phyloP scores from a whole-genome alignment of 1,140 invertebrate genomes.

The Eupeodes corollae region DNA sequence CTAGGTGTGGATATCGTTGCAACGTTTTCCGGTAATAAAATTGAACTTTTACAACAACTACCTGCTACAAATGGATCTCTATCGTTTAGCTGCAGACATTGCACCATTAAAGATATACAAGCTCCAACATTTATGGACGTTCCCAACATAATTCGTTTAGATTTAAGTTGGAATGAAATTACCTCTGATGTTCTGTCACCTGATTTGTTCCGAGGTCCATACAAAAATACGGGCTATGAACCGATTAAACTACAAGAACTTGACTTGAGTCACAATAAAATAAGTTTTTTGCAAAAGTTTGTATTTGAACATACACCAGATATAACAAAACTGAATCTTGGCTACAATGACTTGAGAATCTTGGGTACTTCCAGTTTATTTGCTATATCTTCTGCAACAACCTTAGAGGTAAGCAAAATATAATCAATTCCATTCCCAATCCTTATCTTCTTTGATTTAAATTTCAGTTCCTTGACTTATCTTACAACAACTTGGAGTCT shows the following conservation, averaged over 20 bases:
- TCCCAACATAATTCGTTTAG: slow-evolving; percentile 50
- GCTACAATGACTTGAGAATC: slow-evolving; percentile 53
- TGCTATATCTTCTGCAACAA: slow-evolving; percentile 45
- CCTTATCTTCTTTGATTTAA: not conserved
- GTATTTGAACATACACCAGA: slow-evolving; percentile 59
- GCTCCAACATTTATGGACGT: slow-evolving; percentile 51
- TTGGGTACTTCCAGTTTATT: slow-evolving; percentile 48
- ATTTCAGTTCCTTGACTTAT: slow-evolving; percentile 44
- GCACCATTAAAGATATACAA: slow-evolving; percentile 46
- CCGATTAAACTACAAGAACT: slow-evolving; percentile 51
- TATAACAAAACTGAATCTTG: slow-evolving; percentile 51
- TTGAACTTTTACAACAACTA: slow-evolving; percentile 33
- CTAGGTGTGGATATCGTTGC: slow-evolving; percentile 27
- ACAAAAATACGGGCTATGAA: slow-evolving; percentile 45
- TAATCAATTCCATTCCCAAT: not conserved
- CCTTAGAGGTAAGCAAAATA: slow-evolving; percentile 39
- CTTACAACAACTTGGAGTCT: slow-evolving; percentile 43
- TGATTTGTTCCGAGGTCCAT: slow-evolving; percentile 49
- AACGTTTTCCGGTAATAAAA: slow-evolving; percentile 37
- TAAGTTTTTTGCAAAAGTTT: slow-evolving; percentile 53
- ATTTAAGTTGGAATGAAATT: slow-evolving; percentile 59
- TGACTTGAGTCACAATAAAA: slow-evolving; percentile 53
- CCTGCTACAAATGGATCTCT: slow-evolving; percentile 32
- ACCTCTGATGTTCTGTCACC: slow-evolving; percentile 45
- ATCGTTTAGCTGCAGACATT: slow-evolving; percentile 38